A percentile compares a stretch with the other conserved stretches of the same genome.
Evolutionary conservation across 2,888 invertebrate genomes (phyloP).

Genomic region (Crepidodera aurea): DNA sequence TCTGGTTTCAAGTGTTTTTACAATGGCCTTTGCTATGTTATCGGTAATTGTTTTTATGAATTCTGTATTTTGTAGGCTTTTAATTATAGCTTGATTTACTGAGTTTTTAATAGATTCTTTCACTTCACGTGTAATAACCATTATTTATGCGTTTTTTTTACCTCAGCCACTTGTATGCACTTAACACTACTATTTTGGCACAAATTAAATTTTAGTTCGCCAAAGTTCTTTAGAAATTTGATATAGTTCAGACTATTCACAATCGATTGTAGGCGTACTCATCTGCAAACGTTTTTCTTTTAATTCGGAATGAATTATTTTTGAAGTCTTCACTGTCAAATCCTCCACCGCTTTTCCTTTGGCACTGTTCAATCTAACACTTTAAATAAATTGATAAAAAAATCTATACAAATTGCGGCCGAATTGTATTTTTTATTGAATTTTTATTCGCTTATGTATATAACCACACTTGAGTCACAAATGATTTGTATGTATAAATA

Average conservation of each 20-base stretch:
- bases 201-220: neutral
- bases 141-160: neutral
- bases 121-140: conserved; percentile 7
- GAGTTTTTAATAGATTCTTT: neutral
- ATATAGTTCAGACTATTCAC: neutral
- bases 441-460: too few relatives aligned
- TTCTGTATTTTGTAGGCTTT: neutral
- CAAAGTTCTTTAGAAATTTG: neutral
- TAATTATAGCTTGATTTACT: neutral
- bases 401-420: too few relatives aligned
- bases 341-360: too few relatives aligned
- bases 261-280: neutral
- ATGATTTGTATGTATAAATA: too few relatives aligned
- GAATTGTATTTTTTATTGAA: too few relatives aligned
- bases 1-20: neutral
- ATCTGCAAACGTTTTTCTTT: too few relatives aligned
- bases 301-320: too few relatives aligned
- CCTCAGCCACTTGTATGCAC: neutral
- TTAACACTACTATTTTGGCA: neutral
- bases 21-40: neutral
- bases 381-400: too few relatives aligned
- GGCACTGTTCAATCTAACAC: too few relatives aligned
- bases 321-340: too few relatives aligned
- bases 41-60: neutral
- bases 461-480: too few relatives aligned